phyloP scores from a whole-genome alignment of 1,140 invertebrate genomes.

The Rhyacophila brunnea region DNA sequence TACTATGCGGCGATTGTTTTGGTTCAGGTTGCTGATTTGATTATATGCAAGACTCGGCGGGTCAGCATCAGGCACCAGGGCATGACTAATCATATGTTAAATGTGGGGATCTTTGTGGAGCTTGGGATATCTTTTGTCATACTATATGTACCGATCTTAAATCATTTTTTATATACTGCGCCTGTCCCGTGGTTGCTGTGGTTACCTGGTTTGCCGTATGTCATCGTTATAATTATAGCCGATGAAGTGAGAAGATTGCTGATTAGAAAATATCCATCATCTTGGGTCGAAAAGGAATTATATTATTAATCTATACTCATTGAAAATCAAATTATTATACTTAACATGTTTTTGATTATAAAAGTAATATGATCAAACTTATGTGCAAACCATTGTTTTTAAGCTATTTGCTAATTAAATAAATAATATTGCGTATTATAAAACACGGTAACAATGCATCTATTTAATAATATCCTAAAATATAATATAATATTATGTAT shows the following conservation, averaged over 20 bases:
- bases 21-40: slow-evolving; percentile 77
- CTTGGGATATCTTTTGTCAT: slow-evolving; percentile 62
- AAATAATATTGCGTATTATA: too few relatives aligned
- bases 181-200: slow-evolving; percentile 65
- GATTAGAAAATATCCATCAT: slow-evolving; percentile 68
- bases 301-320: slow-evolving; percentile 79
- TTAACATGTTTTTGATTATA: too few relatives aligned
- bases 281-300: slow-evolving; percentile 78
- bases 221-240: slow-evolving; percentile 70
- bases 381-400: too few relatives aligned
- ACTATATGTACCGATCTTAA: slow-evolving; percentile 69
- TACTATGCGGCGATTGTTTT: slow-evolving; percentile 79
- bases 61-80: slow-evolving; percentile 76
- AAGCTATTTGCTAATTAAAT: too few relatives aligned
- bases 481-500: too few relatives aligned
- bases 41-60: slow-evolving; percentile 79
- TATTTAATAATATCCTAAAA: too few relatives aligned
- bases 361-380: too few relatives aligned
- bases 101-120: slow-evolving; percentile 70
- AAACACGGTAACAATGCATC: too few relatives aligned
- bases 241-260: slow-evolving; percentile 74
- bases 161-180: slow-evolving; percentile 59
- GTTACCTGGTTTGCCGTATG: slow-evolving; percentile 73
- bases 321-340: too few relatives aligned
- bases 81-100: slow-evolving; percentile 73